A percentile compares a stretch with the other conserved stretches of the same genome.
These are phyloP conservation scores for Alethe castanea DNA, from an alignment of 2,113 vertebrate species.

Conservation along the genomic window DNA sequence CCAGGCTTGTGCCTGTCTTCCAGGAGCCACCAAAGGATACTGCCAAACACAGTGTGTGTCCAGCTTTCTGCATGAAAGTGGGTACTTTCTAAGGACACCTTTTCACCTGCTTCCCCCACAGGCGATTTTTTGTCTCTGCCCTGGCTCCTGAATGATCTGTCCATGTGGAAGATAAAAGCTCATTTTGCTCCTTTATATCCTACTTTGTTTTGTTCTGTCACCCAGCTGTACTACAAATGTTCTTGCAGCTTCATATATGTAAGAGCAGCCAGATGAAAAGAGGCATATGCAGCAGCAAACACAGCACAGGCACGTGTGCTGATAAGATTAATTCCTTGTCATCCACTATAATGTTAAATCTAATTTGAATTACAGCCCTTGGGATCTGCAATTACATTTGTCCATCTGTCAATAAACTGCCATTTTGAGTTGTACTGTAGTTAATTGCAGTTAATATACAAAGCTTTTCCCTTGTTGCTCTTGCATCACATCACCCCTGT, in stretches of 20 bases:
- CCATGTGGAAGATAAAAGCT: background rate
- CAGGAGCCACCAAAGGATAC: background rate
- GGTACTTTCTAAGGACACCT: background rate
- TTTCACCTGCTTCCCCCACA: background rate
- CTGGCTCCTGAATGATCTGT: background rate
- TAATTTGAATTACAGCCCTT: conserved; percentile 29
- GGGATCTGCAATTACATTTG: conserved; percentile 4
- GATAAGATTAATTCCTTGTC: conserved; percentile 49
- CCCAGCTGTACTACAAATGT: background rate
- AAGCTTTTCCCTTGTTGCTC: background rate
- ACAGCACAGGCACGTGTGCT: background rate
- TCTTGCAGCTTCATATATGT: background rate
- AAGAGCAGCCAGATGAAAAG: background rate
- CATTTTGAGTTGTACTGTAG: background rate
- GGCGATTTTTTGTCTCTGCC: background rate
- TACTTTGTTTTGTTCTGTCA: background rate
- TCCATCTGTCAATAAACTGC: conserved; percentile 44
- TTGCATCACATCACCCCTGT: background rate
- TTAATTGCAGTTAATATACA: background rate
- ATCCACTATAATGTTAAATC: background rate
- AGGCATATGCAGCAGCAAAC: background rate
- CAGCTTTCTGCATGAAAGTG: background rate
- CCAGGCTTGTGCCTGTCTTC: background rate
- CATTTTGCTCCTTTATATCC: background rate
- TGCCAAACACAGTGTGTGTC: background rate